Base-by-base conservation (phyloP, 2,888 invertebrate genomes). In the Neocrepidodera transversa region DNA sequence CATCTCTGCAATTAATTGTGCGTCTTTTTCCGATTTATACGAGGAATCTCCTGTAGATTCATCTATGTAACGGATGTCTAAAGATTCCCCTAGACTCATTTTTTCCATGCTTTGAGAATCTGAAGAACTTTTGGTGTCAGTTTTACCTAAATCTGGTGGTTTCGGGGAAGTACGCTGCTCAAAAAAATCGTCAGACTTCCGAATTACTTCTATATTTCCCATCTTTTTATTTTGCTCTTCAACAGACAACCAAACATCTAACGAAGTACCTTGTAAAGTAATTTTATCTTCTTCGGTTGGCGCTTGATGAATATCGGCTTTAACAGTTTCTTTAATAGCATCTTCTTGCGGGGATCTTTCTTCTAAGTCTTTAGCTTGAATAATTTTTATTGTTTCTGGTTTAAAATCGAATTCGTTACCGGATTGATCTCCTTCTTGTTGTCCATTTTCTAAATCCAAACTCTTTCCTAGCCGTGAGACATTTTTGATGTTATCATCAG, bases 221-320 rank as follows among this genome's bases (percentile, higher is more conserved):
- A 80, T 60, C 53, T 66, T 71, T 47, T 69, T 69, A 13, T 70
- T 78, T 75, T 73, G 55, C 26, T 78, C 77, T 61, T 80, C 79
- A 1, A 81, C 75, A 0, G 81, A 79, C 40, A 80, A 65, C 80
- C 81, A 81, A 10, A 81, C 78, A 63, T 81, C 81, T 52, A 81
- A 74, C 63, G 79, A 80, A 7, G 80, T 80, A 7, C 81, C 81
- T 70, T 81, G 79, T 23, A 81, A 62, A 43, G 79, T 76, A 16
- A 79, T 71, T 63, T 73, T 71, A 47, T 79, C 78, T 10, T 64
- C 64, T 16, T 66, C 67, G 13, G 66, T 55, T 56, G 69, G 71
- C 35, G 71, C 73, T 40, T 66, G 64, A 43, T 71, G 72, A 14
- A 71, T 67, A 50, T 67, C 75, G 4, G 70, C 74, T 49, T 68